Evolutionary conservation across 1,140 invertebrate species (phyloP).

Genomic region (Cardiocondyla obscurior): DNA sequence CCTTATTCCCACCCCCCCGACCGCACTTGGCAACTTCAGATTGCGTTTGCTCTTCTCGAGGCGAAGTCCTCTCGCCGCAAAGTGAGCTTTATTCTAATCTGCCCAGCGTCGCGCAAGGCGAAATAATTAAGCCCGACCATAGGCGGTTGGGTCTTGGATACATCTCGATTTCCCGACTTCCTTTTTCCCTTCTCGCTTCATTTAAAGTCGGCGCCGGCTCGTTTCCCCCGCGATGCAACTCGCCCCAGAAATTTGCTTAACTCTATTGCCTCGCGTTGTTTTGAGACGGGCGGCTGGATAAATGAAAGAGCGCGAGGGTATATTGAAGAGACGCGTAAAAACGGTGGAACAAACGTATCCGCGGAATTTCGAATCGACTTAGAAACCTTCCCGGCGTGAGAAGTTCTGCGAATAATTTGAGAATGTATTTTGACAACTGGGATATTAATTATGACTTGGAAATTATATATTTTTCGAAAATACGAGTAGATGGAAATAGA

Average conservation of each 20-base stretch:
- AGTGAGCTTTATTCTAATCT: slow-evolving; percentile 69
- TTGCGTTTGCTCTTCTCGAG: slow-evolving; percentile 54
- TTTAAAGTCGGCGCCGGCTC: slow-evolving; percentile 15
- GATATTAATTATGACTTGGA: background rate
- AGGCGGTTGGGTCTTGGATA: slow-evolving; percentile 40
- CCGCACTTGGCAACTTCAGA: slow-evolving; percentile 54
- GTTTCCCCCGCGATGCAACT: slow-evolving; percentile 31
- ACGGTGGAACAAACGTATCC: background rate
- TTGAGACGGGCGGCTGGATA: background rate
- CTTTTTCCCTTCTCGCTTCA: slow-evolving; percentile 25
- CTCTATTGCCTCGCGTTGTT: slow-evolving; percentile 23
- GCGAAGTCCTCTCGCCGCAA: slow-evolving; percentile 44
- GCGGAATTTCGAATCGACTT: background rate
- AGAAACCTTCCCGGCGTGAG: background rate
- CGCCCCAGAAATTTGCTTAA: slow-evolving; percentile 31
- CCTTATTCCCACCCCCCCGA: background rate
- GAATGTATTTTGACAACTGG: background rate
- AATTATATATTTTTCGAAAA: background rate
- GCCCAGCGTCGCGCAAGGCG: slow-evolving; percentile 3
- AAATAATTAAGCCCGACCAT: slow-evolving; percentile 65
- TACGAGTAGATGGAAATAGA: background rate
- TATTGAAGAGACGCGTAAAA: slow-evolving; percentile 8
- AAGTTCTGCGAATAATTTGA: background rate
- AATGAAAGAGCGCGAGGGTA: background rate
- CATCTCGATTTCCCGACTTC: slow-evolving; percentile 35